phyloP scores from a whole-genome alignment of 2,797 vertebrate genomes.

The Takifugu ocellatus region DNA sequence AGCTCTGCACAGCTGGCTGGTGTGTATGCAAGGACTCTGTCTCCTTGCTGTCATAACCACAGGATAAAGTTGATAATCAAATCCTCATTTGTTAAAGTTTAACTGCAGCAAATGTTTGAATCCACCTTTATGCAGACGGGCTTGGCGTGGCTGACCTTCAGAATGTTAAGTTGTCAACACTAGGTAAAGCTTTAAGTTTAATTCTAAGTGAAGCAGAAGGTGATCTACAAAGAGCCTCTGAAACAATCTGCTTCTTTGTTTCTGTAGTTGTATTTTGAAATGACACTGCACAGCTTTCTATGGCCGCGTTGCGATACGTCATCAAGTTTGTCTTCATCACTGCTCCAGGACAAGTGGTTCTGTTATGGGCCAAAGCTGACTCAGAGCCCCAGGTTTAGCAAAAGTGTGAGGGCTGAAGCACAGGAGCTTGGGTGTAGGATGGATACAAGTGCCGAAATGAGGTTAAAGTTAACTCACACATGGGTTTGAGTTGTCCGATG shows the following conservation, averaged over 20 bases:
- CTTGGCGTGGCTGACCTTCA: too few relatives aligned
- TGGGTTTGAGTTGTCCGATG: constrained; percentile 95
- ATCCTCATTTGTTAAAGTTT: too few relatives aligned
- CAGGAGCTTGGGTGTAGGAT: constrained; percentile 24
- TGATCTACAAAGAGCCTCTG: constrained; percentile 24
- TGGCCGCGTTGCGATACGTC: constrained; percentile 5
- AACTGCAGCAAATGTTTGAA: too few relatives aligned
- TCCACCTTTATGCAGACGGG: too few relatives aligned
- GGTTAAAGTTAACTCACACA: constrained; percentile 84
- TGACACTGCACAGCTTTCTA: not conserved
- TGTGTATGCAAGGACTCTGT: too few relatives aligned
- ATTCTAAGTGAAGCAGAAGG: constrained; percentile 29
- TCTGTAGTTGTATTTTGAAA: constrained; percentile 1
- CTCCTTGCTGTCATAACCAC: too few relatives aligned
- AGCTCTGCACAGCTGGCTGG: constrained; percentile 4
- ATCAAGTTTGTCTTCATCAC: constrained; percentile 27
- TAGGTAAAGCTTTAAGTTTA: constrained; percentile 13
- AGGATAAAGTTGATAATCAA: too few relatives aligned
- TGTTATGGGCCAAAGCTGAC: constrained; percentile 36
- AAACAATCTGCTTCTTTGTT: constrained; percentile 16
- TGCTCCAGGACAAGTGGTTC: constrained; percentile 16
- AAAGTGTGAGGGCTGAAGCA: constrained; percentile 30
- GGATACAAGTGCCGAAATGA: constrained; percentile 10
- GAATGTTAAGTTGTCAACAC: not conserved
- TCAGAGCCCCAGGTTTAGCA: constrained; percentile 24